Evolutionary conservation across 1,140 invertebrate genomes (phyloP).

Genomic region (Tetranychus urticae): DNA sequence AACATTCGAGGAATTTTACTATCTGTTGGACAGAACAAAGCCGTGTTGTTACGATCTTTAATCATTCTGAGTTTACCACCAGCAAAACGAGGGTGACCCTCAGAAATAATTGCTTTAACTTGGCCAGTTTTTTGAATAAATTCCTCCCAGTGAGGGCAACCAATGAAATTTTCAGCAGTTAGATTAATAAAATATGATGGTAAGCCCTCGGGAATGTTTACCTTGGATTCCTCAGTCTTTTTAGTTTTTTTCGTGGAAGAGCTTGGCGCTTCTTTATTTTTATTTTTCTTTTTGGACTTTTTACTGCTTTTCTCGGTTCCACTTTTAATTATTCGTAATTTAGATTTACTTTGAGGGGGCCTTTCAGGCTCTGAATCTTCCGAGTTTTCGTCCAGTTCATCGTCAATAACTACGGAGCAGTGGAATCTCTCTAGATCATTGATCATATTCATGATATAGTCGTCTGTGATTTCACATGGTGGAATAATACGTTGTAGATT

Average conservation of each 20-base stretch:
- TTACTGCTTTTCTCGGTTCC: too few relatives aligned
- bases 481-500: not conserved
- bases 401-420: too few relatives aligned
- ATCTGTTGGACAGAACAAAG: constrained; percentile 44
- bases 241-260: constrained; percentile 3
- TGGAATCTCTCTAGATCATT: too few relatives aligned
- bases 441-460: too few relatives aligned
- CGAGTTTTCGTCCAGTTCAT: too few relatives aligned
- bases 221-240: constrained; percentile 3
- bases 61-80: constrained; percentile 37
- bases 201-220: not conserved
- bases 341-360: too few relatives aligned
- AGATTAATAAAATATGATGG: not conserved
- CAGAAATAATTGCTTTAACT: constrained; percentile 26
- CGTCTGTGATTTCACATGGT: too few relatives aligned
- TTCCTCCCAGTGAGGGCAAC: constrained; percentile 12
- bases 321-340: too few relatives aligned
- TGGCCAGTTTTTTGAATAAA: constrained; percentile 19
- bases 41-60: constrained; percentile 28
- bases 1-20: constrained; percentile 39
- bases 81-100: constrained; percentile 34
- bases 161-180: constrained; percentile 8
- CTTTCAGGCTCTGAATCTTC: too few relatives aligned
- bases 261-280: not conserved
- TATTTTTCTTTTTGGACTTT: too few relatives aligned